A percentile compares a stretch with the other conserved stretches of the same genome.
phyloP scores from a whole-genome alignment of 2,113 vertebrate species.

The Cynoglossus semilaevis region DNA sequence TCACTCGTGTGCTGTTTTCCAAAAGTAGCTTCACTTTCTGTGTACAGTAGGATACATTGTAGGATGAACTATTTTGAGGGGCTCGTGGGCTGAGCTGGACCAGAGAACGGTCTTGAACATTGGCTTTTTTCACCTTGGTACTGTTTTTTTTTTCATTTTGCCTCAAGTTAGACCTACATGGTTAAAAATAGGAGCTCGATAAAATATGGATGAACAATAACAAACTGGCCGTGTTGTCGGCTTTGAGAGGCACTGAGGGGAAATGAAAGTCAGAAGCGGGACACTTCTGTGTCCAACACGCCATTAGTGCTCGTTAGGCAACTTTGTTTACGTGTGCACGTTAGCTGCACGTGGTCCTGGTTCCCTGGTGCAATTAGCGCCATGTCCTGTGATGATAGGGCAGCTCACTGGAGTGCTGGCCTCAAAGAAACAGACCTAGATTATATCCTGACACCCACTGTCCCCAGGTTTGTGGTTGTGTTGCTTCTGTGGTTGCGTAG shows the following conservation, averaged over 20 bases:
- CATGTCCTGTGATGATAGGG: conserved; percentile 32
- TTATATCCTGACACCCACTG: conserved; percentile 54
- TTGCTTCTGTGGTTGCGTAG: conserved; percentile 34
- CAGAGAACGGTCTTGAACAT: background rate
- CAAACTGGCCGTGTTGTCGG: conserved; percentile 37
- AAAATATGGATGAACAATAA: conserved; percentile 71
- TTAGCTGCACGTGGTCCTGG: conserved; percentile 41
- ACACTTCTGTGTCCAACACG: conserved; percentile 16
- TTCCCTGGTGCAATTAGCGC: conserved; percentile 45
- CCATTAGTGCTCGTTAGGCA: conserved; percentile 39
- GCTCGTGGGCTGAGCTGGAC: conserved; percentile 14
- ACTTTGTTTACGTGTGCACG: conserved; percentile 22
- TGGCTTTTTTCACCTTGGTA: background rate
- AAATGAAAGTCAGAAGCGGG: conserved; percentile 35
- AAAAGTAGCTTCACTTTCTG: conserved; percentile 17
- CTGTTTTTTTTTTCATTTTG: conserved; percentile 17
- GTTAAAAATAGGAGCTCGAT: conserved; percentile 66
- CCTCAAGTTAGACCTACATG: conserved; percentile 38
- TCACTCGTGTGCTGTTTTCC: conserved; percentile 2
- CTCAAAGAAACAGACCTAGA: conserved; percentile 50
- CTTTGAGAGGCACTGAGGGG: conserved; percentile 30
- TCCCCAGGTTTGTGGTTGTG: conserved; percentile 44
- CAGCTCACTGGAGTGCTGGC: conserved; percentile 25
- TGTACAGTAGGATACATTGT: background rate
- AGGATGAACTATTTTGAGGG: conserved; percentile 11